A percentile compares a stretch with the other conserved stretches of the same genome.
Evolutionary conservation across 2,888 invertebrate species (phyloP).

Genomic region (Drosophila putrida): DNA sequence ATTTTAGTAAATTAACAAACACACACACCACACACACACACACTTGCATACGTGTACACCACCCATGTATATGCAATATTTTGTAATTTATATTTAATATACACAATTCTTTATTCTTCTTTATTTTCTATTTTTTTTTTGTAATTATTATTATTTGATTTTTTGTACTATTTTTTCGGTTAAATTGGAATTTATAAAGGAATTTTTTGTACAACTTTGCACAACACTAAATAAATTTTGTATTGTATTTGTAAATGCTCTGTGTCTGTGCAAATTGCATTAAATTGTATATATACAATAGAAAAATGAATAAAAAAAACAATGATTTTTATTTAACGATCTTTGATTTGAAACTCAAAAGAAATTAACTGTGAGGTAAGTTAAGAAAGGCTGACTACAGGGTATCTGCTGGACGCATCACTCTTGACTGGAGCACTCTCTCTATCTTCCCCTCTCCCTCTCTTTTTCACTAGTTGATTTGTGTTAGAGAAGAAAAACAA

Average conservation of each 20-base stretch:
- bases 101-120: slow-evolving; percentile 6
- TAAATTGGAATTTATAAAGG: slow-evolving; percentile 61
- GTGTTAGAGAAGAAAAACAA: no score
- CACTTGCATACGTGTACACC: slow-evolving; percentile 1
- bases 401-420: neutral
- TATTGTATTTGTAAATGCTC: slow-evolving; percentile 34
- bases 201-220: slow-evolving; percentile 33
- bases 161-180: slow-evolving; percentile 46
- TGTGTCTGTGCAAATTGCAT: slow-evolving; percentile 57
- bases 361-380: neutral
- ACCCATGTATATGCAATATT: slow-evolving; percentile 35
- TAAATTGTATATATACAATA: slow-evolving; percentile 63
- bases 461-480: no score
- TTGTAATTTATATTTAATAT: slow-evolving; percentile 54
- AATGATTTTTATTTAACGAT: slow-evolving; percentile 14
- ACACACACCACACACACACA: slow-evolving; percentile 10
- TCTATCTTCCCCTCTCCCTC: no score
- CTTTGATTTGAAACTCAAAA: neutral
- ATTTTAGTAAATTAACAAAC: slow-evolving; percentile 52
- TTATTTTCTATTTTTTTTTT: neutral
- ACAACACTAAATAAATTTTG: slow-evolving; percentile 26
- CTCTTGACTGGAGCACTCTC: neutral
- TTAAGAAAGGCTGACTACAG: neutral
- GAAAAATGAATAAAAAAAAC: slow-evolving; percentile 25
- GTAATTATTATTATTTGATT: slow-evolving; percentile 17